A percentile compares a stretch with the other conserved stretches of the same genome.
These are phyloP conservation scores for Oryzaephilus surinamensis DNA, from an alignment of 1,140 invertebrate genomes.

Conservation along the genomic window DNA sequence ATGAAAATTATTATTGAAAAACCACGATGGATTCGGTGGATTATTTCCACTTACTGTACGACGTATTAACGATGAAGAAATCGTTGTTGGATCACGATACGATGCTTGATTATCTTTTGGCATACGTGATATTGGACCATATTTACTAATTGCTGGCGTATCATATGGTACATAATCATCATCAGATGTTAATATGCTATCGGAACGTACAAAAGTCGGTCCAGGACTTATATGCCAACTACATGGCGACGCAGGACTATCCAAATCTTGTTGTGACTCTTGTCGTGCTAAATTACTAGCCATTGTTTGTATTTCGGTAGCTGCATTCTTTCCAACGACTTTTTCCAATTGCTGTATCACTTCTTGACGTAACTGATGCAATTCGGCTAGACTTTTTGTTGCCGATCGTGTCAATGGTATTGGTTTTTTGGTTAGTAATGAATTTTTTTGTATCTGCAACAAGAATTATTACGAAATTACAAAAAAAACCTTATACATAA, in stretches of 20 bases:
- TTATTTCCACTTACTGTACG: too few relatives aligned
- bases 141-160: conserved; percentile 58
- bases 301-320: conserved; percentile 36
- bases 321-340: conserved; percentile 45
- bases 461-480: too few relatives aligned
- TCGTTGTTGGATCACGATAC: conserved; percentile 26
- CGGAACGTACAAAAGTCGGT: conserved; percentile 49
- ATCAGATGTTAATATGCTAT: conserved; percentile 56
- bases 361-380: conserved; percentile 55
- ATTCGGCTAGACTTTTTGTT: conserved; percentile 45
- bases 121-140: conserved; percentile 68
- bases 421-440: conserved; percentile 15
- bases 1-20: conserved; percentile 34
- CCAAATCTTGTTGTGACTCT: conserved; percentile 39
- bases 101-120: conserved; percentile 37
- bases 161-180: conserved; percentile 69
- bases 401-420: conserved; percentile 15
- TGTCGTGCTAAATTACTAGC: conserved; percentile 30
- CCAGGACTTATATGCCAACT: conserved; percentile 35
- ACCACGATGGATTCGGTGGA: conserved; percentile 44
- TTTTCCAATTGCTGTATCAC: conserved; percentile 56
- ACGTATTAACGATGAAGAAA: conserved; percentile 33
- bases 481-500: not conserved
- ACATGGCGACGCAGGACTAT: conserved; percentile 33
- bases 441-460: not conserved